Conservation (phyloP, 1,140 invertebrate species). For the Plodia interpunctella region DNA sequence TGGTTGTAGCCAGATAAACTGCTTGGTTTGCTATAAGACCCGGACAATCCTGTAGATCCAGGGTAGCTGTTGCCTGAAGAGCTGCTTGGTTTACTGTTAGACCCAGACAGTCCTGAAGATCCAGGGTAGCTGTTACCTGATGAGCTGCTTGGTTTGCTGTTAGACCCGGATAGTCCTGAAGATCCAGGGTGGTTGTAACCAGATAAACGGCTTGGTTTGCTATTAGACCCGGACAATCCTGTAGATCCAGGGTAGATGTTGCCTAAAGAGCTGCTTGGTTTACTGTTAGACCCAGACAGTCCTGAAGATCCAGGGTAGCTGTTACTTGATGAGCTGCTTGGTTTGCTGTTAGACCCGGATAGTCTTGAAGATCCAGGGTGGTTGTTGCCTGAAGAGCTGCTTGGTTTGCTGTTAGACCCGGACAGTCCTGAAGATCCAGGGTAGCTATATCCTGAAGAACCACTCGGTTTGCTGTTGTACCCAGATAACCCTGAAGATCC, state of each 20-base stretch:
- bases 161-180: constrained; percentile 1
- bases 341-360: neutral
- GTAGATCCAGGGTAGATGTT: neutral
- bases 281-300: constrained; percentile 1
- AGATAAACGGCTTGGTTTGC: neutral
- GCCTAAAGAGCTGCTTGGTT: constrained; percentile 4
- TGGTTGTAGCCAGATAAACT: constrained; percentile 16
- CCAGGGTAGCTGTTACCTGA: neutral
- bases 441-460: neutral
- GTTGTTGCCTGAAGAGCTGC: neutral
- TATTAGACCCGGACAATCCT: neutral
- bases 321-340: neutral
- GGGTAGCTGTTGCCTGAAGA: constrained; percentile 13
- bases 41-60: constrained; percentile 13
- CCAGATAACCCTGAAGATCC: neutral
- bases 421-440: constrained; percentile 1
- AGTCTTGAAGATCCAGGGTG: neutral
- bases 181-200: neutral
- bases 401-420: neutral
- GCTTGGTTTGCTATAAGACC: constrained; percentile 5
- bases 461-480: too few relatives aligned
- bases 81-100: neutral
- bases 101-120: neutral
- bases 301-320: constrained; percentile 19
- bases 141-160: neutral